A percentile compares a stretch with the other conserved stretches of the same genome.
Evolutionary conservation across 2,888 invertebrate species (phyloP).

Genomic region (Amiota communis): DNA sequence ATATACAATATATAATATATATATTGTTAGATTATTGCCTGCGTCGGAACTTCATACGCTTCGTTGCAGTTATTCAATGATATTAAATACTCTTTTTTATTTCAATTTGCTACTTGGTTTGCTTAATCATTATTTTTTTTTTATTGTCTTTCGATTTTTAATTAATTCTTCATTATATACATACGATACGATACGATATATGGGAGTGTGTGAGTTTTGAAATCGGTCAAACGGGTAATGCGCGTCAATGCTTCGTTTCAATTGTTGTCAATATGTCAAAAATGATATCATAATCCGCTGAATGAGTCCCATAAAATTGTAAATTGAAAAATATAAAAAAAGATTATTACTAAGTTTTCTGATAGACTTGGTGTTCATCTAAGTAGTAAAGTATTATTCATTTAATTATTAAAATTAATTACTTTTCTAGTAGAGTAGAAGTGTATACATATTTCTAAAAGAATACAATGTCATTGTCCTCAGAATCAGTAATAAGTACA

Average conservation of each 20-base stretch:
- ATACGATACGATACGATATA: neutral
- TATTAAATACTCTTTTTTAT: constrained; percentile 1
- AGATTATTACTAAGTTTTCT: neutral
- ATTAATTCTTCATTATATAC: constrained; percentile 23
- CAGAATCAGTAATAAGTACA: no score
- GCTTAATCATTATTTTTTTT: neutral
- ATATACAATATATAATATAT: no score
- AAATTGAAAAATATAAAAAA: constrained; percentile 13
- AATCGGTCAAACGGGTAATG: constrained; percentile 20
- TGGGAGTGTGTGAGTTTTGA: constrained; percentile 1
- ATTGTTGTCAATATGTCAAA: constrained; percentile 33
- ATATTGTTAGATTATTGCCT: no score
- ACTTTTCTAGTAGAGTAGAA: no score
- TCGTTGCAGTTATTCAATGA: neutral
- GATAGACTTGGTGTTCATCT: no score
- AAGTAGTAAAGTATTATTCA: no score
- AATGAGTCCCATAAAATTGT: constrained; percentile 54
- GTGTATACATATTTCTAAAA: no score
- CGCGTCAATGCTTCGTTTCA: neutral
- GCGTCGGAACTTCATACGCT: neutral
- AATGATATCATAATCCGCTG: constrained; percentile 65
- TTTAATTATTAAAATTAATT: no score
- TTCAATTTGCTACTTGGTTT: neutral
- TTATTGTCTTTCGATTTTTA: constrained; percentile 30
- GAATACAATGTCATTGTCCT: no score